Conservation (phyloP, 1,140 invertebrate genomes). For the Micrasema minimum region DNA sequence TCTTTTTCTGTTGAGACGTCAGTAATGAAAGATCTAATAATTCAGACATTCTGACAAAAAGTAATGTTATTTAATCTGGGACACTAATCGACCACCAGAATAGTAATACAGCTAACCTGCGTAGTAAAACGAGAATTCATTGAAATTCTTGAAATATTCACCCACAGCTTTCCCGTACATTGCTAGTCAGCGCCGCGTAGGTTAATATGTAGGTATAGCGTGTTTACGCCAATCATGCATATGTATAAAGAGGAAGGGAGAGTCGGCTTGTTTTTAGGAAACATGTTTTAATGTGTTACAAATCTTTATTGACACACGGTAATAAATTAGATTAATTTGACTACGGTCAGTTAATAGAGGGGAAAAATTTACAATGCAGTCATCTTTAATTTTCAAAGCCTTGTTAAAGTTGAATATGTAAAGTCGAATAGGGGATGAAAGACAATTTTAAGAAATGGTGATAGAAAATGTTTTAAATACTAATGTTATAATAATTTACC, state of each 20-base stretch:
- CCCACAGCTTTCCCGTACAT: slow-evolving; percentile 12
- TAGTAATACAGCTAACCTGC: not conserved
- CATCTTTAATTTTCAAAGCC: too few relatives aligned
- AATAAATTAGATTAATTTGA: slow-evolving; percentile 51
- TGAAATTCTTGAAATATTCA: slow-evolving; percentile 17
- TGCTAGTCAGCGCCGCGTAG: slow-evolving; percentile 6
- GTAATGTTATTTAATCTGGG: slow-evolving; percentile 14
- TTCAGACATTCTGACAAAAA: too few relatives aligned
- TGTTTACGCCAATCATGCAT: slow-evolving; percentile 5
- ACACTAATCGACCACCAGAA: slow-evolving; percentile 1
- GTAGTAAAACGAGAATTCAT: slow-evolving; percentile 10
- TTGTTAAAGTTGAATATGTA: too few relatives aligned
- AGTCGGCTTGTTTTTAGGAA: slow-evolving; percentile 50
- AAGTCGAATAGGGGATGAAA: too few relatives aligned
- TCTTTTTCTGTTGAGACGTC: too few relatives aligned
- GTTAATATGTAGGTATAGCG: too few relatives aligned
- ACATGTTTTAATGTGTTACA: slow-evolving; percentile 49
- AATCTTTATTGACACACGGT: slow-evolving; percentile 52
- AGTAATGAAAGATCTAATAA: too few relatives aligned
- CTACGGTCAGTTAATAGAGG: slow-evolving; percentile 43
- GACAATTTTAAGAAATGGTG: too few relatives aligned
- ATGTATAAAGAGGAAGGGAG: slow-evolving; percentile 28
- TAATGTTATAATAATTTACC: too few relatives aligned
- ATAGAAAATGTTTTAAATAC: too few relatives aligned
- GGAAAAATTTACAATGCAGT: too few relatives aligned